Base-by-base conservation (phyloP, 2,113 vertebrate genomes). In the Triplophysa dalaica region DNA sequence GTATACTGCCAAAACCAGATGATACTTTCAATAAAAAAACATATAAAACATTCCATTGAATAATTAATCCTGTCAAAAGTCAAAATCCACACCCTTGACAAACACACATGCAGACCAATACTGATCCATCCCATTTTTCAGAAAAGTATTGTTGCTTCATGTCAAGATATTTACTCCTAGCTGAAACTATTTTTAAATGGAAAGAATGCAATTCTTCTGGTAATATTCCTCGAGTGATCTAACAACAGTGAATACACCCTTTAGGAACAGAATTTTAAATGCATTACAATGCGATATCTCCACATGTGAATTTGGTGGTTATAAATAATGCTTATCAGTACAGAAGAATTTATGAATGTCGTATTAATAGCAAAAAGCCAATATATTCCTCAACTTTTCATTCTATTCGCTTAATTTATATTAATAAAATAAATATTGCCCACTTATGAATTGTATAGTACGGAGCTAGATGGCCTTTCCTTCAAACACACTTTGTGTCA, bases 21-120 rank as follows among this genome's bases (percentile, higher is more conserved):
- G 10, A 66, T 66, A 21, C 3, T 19, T 11, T 66, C 9, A 24
- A 24, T 17, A 52, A 22, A 26, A 26, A 13, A 11, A 0, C 3
- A 52, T n/a, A 70, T 22, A 29, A 33, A 64, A 65, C 4, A 16
- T 8, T 7, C 33, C 33, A 52, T 52, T 52, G 29, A 26, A 29
- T 11, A 16, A 8, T 52, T 8, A 29, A 52, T 0, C 9, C 26
- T 70, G 50, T 69, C 50, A 70, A 68, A 58, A 72, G 50, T 69
- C 50, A 70, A 68, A 58, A 58, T 72, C 70, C 52, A 72, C 70
- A 72, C 70, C 70, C 12, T 58, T 3, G 2, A 56, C 69, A 58
- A 22, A 52, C 50, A 16, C 69, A 56, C 7, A 6, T 13, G 52
- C 29, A 54, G 68, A 19, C 50, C 17, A 72, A 33, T 29, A 56